Evolutionary conservation across 2,797 vertebrate genomes (phyloP).

Genomic region (Garrulus glandarius): DNA sequence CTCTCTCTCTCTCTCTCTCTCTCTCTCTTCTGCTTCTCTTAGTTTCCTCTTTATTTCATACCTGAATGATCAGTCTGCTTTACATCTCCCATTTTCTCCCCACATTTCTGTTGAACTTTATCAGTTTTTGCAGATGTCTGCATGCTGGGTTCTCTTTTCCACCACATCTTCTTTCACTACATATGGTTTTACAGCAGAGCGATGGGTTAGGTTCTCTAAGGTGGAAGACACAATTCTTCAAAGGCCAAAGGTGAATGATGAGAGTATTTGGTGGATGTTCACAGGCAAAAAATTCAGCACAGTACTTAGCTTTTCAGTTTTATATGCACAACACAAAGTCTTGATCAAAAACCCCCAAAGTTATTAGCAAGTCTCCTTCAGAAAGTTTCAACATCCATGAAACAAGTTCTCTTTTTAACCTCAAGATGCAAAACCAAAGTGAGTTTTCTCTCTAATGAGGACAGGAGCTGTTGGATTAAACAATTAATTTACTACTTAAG

Average conservation of each 20-base stretch:
- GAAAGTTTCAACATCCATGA: not conserved
- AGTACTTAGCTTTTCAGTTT: not conserved
- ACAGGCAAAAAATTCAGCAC: not conserved
- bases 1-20: not conserved
- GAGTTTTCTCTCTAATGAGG: not conserved
- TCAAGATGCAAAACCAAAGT: not conserved
- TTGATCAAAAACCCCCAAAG: not conserved
- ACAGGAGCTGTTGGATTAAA: not conserved
- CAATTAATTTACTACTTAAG: conserved; percentile 32
- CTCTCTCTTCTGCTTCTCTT: not conserved
- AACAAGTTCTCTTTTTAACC: not conserved
- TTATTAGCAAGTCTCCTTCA: not conserved
- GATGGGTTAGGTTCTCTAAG: not conserved
- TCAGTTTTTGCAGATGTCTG: not conserved
- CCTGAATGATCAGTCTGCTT: not conserved
- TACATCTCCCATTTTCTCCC: not conserved
- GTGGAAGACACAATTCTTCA: not conserved
- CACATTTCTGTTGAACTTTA: not conserved
- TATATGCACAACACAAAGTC: not conserved
- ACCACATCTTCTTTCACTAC: not conserved
- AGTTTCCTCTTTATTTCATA: not conserved
- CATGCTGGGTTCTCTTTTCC: not conserved
- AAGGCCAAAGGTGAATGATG: not conserved
- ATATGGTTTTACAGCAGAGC: not conserved
- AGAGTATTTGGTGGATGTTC: not conserved